Evolutionary conservation across 2,113 vertebrate species (phyloP).

Genomic region (Struthio camelus): DNA sequence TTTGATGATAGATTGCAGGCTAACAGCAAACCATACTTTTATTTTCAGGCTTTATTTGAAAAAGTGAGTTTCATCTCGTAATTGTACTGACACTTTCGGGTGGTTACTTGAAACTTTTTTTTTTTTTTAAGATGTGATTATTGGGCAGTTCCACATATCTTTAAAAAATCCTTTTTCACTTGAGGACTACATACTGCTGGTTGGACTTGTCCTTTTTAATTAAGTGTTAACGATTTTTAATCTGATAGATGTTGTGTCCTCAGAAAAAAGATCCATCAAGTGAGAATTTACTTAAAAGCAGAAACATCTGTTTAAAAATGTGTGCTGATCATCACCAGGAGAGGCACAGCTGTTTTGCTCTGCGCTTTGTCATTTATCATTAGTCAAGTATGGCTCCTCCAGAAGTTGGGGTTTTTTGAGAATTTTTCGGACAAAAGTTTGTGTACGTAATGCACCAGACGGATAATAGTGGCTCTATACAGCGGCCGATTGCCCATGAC

Average conservation of each 20-base stretch:
- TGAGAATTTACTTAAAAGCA: conserved; percentile 50
- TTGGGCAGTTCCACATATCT: background rate
- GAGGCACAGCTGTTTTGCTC: conserved; percentile 56
- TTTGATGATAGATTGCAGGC: background rate
- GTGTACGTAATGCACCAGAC: background rate
- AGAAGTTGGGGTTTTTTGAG: background rate
- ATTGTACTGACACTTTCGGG: background rate
- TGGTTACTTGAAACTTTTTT: background rate
- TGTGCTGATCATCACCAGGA: conserved; percentile 51
- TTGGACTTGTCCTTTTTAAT: conserved; percentile 6
- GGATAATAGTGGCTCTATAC: background rate
- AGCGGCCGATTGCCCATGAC: background rate
- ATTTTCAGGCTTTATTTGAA: background rate
- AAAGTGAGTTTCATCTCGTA: background rate
- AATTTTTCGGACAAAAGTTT: conserved; percentile 2
- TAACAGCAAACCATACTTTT: background rate
- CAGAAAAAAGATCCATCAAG: background rate
- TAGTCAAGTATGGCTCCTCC: conserved; percentile 27
- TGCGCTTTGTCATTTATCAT: conserved; percentile 55
- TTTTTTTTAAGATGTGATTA: background rate
- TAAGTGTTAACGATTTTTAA: conserved; percentile 4
- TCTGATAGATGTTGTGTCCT: background rate
- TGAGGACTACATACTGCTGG: background rate
- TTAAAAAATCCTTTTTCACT: background rate
- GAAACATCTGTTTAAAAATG: conserved; percentile 66